Evolutionary conservation across 2,113 vertebrate species (phyloP), one percentile per base, ranked within the genome.

Genomic region (Cheirogaleus medius): DNA sequence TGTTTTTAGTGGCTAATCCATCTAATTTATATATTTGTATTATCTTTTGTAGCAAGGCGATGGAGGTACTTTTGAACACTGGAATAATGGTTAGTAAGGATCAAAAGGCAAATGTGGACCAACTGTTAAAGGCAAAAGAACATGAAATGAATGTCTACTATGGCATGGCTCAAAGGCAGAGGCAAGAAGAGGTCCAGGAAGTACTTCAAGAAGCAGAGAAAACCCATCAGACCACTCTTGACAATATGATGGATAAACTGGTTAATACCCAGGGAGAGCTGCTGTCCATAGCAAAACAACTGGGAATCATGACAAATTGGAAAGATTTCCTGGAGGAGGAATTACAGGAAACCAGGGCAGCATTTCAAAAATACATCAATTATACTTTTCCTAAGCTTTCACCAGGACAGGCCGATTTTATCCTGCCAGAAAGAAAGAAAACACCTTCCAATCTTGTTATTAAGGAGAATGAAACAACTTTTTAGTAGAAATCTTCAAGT

Each of bases 311-410:
- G 98, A 98, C 98, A 44, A 88, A 95, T 2, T 98, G 98, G 98
- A 98, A 99, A 93, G 95, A 98, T 64, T 98, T 93, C 56, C 95
- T 99, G 84, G 99, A 99, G 96, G 94, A 91, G 6, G 99, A 99
- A 90, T 94, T 99, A 90, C 68, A 98, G 94, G 98, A 98, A 94
- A 99, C 97, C 44, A 98, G 98, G 84, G 92, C 82, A 60, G 97
- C 98, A 42, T 99, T 99, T 97, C 98, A 98, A 82, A 98, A 98
- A 71, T 98, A 98, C 25, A 98, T 98, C 95, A 97, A 98, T 85
- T 91, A 83, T 37, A 98, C 98, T 0, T 99, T 98, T 96, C 98
- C 98, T 73, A 96, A 96, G 17, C 97, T 99, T 90, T 97, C 97
- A 0, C 98, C 98, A 3, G 98, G 98, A 8, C 98, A 99, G 32